Evolutionary conservation across 2,888 invertebrate genomes (phyloP), one percentile per base, ranked within the genome.

Genomic region (Apamea epomidion): DNA sequence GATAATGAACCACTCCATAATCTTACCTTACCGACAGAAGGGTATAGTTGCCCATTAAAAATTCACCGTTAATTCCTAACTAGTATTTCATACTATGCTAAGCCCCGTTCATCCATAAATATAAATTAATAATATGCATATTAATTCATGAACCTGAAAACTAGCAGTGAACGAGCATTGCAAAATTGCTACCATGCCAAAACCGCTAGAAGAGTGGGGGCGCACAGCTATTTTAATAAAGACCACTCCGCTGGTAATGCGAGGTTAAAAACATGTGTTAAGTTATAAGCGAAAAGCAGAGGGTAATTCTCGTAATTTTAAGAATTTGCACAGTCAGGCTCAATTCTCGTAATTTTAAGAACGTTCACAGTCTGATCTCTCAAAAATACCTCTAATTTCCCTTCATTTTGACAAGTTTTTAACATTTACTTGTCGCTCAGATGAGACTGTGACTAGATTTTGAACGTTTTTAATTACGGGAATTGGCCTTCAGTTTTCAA

Each of bases 191-290:
- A 75, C 75, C 73, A 81, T 82, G 71, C 84, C 69, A 81, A 84
- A 83, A 77, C 83, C 83, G 70, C 84, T 42, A 71, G 51, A 42
- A 45, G 72, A 67, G 80, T 75, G 75, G 70, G 32, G 74, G 51
- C 60, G 76, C 78, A 51, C 73, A 70, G 82, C 76, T 81, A 82
- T 89, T 90, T 90, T 88, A 90, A 89, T 90, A 88, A 83, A 88
- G 80, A 81, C 78, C 79, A 85, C 86, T 85, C 74, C 37, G 72
- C 45, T 51, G 82, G 80, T 87, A 87, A 90, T 86, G 90, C 87
- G 81, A 88, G 86, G 88, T 88, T 89, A 81, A 87, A 81, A 78
- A 76, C 65, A 69, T 75, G 68, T 1, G 0, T 7, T 32, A 84
- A 80, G 67, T 51, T 25, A 69, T 42, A 74, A 81, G 78, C 25